These are phyloP conservation scores for Anneissia japonica DNA, from an alignment of 35 echinoderm and acorn worm species.

Conservation along the genomic window DNA sequence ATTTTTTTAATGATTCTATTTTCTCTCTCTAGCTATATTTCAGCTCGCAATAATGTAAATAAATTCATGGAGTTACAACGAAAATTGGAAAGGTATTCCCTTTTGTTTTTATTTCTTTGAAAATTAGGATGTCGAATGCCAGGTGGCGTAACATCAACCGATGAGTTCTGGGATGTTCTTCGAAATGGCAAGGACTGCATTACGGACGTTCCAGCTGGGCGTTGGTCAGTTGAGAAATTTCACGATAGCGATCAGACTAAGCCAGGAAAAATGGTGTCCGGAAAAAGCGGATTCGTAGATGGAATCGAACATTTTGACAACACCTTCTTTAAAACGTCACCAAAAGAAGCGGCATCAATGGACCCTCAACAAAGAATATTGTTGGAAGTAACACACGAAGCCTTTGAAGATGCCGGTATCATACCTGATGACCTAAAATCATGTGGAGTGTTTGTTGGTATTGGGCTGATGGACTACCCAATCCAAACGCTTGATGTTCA, in stretches of 20 bases:
- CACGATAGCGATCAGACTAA: conserved; percentile 69
- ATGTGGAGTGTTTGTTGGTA: conserved; percentile 77
- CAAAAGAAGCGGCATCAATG: conserved; percentile 73
- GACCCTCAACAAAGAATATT: conserved; percentile 84
- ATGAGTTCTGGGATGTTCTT: conserved; percentile 76
- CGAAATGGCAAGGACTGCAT: conserved; percentile 67
- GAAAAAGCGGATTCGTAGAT: conserved; percentile 60
- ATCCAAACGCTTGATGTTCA: conserved; percentile 45
- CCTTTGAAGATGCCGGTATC: conserved; percentile 88
- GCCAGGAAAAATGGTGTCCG: conserved; percentile 74
- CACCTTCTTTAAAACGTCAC: conserved; percentile 82
- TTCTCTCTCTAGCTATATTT: no score
- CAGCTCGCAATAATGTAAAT: neutral
- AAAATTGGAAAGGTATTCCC: neutral
- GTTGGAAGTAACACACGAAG: conserved; percentile 77
- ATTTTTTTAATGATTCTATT: neutral
- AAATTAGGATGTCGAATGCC: conserved; percentile 64
- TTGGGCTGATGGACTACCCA: conserved; percentile 79
- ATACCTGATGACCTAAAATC: conserved; percentile 33
- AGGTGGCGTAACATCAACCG: conserved; percentile 44
- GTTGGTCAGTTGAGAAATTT: conserved; percentile 71
- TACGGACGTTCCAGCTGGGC: conserved; percentile 56
- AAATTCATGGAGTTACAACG: neutral
- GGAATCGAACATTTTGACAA: conserved; percentile 73
- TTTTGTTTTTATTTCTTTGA: neutral